Evolutionary conservation across 2,888 invertebrate genomes (phyloP).

Genomic region (Portevinia maculata): DNA sequence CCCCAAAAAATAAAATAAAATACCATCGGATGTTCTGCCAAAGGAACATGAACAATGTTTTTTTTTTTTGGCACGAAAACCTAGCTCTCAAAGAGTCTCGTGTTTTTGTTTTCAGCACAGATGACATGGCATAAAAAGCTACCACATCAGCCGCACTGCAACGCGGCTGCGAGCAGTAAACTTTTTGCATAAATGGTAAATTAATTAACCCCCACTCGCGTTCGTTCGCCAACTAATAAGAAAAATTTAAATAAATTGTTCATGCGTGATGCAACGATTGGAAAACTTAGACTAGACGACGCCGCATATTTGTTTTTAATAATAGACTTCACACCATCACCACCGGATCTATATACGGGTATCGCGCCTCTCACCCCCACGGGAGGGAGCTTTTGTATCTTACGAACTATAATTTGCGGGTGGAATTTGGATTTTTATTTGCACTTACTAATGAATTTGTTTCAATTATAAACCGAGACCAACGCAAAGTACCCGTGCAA

Average conservation of each 20-base stretch:
- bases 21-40: constrained; percentile 31
- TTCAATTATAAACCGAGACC: constrained; percentile 12
- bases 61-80: constrained; percentile 42
- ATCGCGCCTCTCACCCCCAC: not conserved
- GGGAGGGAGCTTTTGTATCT: constrained; percentile 14
- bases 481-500: constrained; percentile 38
- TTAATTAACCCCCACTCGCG: constrained; percentile 40
- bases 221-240: constrained; percentile 18
- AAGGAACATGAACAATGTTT: constrained; percentile 14
- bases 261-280: constrained; percentile 66
- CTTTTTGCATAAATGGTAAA: constrained; percentile 51
- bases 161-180: too few species aligned
- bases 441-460: constrained; percentile 55
- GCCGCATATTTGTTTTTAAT: constrained; percentile 51
- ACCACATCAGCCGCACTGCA: too few species aligned
- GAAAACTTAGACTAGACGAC: constrained; percentile 70
- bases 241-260: constrained; percentile 59
- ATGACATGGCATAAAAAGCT: constrained; percentile 41
- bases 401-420: not conserved
- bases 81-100: constrained; percentile 52
- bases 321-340: not conserved
- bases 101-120: constrained; percentile 41
- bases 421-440: constrained; percentile 35
- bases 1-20: not conserved
- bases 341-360: not conserved